Evolutionary conservation across 2,888 invertebrate genomes (phyloP).

Genomic region (Caenorhabditis uteleia): DNA sequence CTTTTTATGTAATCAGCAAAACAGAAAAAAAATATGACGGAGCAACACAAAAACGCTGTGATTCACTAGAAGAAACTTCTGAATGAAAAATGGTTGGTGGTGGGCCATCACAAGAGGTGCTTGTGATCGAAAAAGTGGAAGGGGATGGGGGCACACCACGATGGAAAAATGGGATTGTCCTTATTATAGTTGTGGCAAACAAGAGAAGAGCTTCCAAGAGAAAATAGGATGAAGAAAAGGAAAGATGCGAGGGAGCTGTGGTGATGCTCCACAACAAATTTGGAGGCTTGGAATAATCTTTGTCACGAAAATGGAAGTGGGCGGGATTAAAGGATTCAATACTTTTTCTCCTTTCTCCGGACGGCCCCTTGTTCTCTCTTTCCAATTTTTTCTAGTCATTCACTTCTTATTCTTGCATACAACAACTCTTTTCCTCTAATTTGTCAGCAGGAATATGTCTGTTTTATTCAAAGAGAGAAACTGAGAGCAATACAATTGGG

Average conservation of each 20-base stretch:
- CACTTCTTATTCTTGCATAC: neutral
- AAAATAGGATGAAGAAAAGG: constrained; percentile 13
- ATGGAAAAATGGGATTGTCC: constrained; percentile 3
- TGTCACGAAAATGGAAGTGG: constrained; percentile 35
- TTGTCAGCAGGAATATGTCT: neutral
- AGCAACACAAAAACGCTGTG: neutral
- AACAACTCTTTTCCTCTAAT: neutral
- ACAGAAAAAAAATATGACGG: neutral
- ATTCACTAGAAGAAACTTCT: neutral
- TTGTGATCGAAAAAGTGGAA: too few species aligned
- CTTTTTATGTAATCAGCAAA: too few species aligned
- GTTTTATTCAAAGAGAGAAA: constrained; percentile 10
- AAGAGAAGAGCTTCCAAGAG: constrained; percentile 26
- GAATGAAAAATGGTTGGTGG: too few species aligned
- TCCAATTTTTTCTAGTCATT: neutral
- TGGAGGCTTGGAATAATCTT: constrained; percentile 35
- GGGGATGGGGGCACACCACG: neutral
- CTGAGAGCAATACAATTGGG: neutral
- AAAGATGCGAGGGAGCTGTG: constrained; percentile 6
- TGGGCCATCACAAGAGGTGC: too few species aligned
- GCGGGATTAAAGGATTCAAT: constrained; percentile 37
- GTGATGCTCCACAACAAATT: constrained; percentile 1
- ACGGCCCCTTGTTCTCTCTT: constrained; percentile 4
- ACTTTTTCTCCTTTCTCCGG: constrained; percentile 18
- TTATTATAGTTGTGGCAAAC: constrained; percentile 3